Evolutionary conservation across 2,113 vertebrate species (phyloP), one percentile per base, ranked within the genome.

Genomic region (Condylura cristata): DNA sequence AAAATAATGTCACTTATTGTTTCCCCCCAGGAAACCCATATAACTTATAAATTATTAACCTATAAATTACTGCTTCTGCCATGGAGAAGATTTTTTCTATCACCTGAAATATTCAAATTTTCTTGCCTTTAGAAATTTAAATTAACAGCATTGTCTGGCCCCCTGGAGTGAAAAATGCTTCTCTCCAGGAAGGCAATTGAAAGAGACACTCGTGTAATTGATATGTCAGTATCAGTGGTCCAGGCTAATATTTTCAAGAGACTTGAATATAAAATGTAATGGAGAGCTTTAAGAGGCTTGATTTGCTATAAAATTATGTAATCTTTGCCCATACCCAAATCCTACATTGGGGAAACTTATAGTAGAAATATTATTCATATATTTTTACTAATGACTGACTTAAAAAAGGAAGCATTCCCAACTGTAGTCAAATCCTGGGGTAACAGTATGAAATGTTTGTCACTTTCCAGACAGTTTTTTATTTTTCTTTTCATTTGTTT

Each of bases 91-190:
- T 46, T 89, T 90, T 89, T 93, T 79, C 46, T 94, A 89, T 89
- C 56, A 70, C 61, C 61, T 94, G 53, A 82, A 63, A 89, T 93
- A 93, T 80, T 96, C 84, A 87, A n/a, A 81, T 93, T 86, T 89
- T 86, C 51, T 58, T 66, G 71, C 63, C 89, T 91, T 94, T 68
- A 76, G 83, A 93, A 74, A 7, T 72, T 92, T 56, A 56, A 90
- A 89, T 46, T 56, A 75, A 95, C 12, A 66, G 48, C 1, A 4
- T 34, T 94, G 51, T 91, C 76, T 70, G 71, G 37, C 26, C 14
- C 53, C 66, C 70, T 86, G 39, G 95, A 28, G 75, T 65, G 85
- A 95, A 94, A 95, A 96, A 94, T 93, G n/a, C 76, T 95, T 81
- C 89, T 90, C 75, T 88, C 41, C n/a, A 53, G 48, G 75, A 95